phyloP scores from a whole-genome alignment of 2,797 vertebrate species.

The Enteromius anoplus region DNA sequence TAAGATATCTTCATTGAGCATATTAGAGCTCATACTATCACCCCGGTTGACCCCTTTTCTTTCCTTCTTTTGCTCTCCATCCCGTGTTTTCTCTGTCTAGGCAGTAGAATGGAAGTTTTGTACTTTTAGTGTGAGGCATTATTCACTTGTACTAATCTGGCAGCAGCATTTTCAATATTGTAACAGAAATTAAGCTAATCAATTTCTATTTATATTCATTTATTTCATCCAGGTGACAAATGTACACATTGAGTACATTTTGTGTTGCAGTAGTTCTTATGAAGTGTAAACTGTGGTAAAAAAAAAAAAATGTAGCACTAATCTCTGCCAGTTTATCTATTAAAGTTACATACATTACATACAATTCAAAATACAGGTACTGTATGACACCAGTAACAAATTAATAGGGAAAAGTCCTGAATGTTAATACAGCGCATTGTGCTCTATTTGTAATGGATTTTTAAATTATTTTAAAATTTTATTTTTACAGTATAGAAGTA shows the following conservation, averaged over 20 bases:
- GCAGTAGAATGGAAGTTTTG: neutral
- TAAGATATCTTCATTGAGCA: constrained; percentile 73
- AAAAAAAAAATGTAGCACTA: neutral
- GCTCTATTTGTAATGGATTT: neutral
- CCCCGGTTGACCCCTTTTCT: constrained; percentile 61
- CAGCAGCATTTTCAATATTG: neutral
- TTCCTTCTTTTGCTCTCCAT: neutral
- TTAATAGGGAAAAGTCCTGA: neutral
- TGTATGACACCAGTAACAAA: neutral
- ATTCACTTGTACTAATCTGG: neutral
- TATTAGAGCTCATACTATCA: constrained; percentile 70
- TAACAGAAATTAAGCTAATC: neutral
- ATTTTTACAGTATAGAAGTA: neutral
- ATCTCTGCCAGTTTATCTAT: neutral
- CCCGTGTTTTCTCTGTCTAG: neutral
- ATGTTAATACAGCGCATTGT: neutral
- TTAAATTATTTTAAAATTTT: neutral
- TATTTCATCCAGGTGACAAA: neutral
- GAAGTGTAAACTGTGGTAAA: neutral
- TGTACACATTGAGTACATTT: neutral
- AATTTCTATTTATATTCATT: neutral
- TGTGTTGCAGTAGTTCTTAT: neutral
- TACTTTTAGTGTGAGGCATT: neutral
- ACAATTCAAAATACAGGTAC: neutral
- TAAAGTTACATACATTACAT: neutral